Evolutionary conservation across 2,888 invertebrate species (phyloP), one percentile per base, ranked within the genome.

Genomic region (Tromatobia lineatoria): DNA sequence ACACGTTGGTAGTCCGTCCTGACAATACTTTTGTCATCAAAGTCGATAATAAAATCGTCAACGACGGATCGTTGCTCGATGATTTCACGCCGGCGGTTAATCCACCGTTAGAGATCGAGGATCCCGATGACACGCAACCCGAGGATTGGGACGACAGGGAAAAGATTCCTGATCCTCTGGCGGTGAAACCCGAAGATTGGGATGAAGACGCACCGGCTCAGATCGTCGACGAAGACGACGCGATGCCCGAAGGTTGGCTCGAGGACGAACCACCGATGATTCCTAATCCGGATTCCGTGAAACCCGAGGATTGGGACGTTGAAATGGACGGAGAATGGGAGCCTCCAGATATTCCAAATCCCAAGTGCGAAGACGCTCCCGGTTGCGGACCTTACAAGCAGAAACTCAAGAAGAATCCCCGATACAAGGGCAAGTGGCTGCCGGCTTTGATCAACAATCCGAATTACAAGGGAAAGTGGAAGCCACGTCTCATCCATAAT

Each of bases 321-420:
- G 99, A 99, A 87, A 99, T 99, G 97, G 99, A 99, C 94, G 99
- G 99, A 1, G 97, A 97, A 92, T 99, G 99, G 99, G 99, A 99
- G 94, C 96, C 99, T 4, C 98, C 99, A 0, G 95, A 98, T 77
- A 96, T 99, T 42, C 97, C 97, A 90, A 99, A 99, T 95, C 98
- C 99, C 0, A 95, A 95, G 3, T 99, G 99, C 92, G 95, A 95
- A 87, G 94, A 94, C 64, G 95, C 94, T 11, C 95, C 97, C 2
- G 99, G 99, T 15, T 99, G 99, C 94, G 99, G 99, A 0, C 94
- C 95, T 59, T 99, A 99, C 98, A 96, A 96, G 86, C 95, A 97
- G 20, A 98, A 98, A 20, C 94, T 96, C 90, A 96, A 99, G 64
- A 95, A 97, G 89, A 99, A 99, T 95, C 98, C 99, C 0, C 95